Evolutionary conservation across 1,140 invertebrate species (phyloP).

Genomic region (Manduca sexta): DNA sequence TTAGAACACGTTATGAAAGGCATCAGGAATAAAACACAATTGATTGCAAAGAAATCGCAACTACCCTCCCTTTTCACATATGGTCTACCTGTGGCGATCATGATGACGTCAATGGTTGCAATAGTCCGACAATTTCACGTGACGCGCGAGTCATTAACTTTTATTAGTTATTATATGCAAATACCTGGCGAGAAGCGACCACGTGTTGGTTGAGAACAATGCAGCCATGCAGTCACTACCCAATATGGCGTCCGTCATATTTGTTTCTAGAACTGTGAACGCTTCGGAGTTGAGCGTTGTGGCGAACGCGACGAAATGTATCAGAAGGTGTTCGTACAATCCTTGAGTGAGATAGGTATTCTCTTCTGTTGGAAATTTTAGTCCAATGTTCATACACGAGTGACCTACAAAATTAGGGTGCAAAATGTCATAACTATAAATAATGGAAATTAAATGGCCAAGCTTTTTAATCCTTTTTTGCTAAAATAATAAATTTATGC

Average conservation of each 20-base stretch:
- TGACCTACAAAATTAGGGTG: slow-evolving; percentile 30
- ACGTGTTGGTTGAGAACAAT: slow-evolving; percentile 42
- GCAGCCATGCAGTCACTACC: slow-evolving; percentile 29
- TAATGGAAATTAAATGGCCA: too few species aligned
- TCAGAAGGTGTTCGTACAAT: slow-evolving; percentile 39
- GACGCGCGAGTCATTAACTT: too few species aligned
- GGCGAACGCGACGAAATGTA: slow-evolving; percentile 24
- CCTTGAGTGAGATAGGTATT: slow-evolving; percentile 9
- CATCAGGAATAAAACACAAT: too few species aligned
- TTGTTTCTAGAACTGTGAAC: slow-evolving; percentile 27
- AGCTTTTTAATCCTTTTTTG: too few species aligned
- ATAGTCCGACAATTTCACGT: too few species aligned
- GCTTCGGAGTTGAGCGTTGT: slow-evolving; percentile 23
- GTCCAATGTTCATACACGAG: slow-evolving; percentile 36
- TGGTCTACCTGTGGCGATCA: too few species aligned
- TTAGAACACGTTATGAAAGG: too few species aligned
- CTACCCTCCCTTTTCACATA: too few species aligned
- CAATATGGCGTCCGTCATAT: slow-evolving; percentile 33
- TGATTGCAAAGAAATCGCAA: too few species aligned
- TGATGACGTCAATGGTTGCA: too few species aligned
- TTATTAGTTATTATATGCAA: neutral
- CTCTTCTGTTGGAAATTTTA: slow-evolving; percentile 22
- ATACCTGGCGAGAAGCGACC: slow-evolving; percentile 42
- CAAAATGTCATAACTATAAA: too few species aligned
- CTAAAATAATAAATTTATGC: too few species aligned